These are phyloP conservation scores for Megalopta genalis DNA, from an alignment of 1,140 invertebrate species.

Conservation along the genomic window DNA sequence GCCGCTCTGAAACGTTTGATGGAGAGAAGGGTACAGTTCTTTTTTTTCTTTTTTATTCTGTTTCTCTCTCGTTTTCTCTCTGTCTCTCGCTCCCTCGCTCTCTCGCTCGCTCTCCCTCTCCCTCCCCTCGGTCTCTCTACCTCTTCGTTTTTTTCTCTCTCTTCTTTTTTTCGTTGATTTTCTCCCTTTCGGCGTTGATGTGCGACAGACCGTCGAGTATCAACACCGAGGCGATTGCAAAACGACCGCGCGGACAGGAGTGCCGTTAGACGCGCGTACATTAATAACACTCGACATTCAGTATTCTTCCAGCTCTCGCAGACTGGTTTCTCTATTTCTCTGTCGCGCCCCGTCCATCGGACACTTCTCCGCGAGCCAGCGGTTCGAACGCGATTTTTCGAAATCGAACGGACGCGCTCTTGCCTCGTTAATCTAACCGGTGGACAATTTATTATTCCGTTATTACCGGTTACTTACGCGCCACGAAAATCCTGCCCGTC, in stretches of 20 bases:
- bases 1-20: constrained; percentile 34
- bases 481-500: too few relatives aligned
- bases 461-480: too few relatives aligned
- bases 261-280: constrained; percentile 45
- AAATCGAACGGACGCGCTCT: not conserved
- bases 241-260: constrained; percentile 44
- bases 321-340: constrained; percentile 44
- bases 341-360: not conserved
- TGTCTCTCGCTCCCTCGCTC: not conserved
- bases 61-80: too few relatives aligned
- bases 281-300: constrained; percentile 52
- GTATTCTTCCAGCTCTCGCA: constrained; percentile 30
- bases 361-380: not conserved
- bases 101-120: too few relatives aligned
- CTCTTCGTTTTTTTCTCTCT: not conserved
- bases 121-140: not conserved
- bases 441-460: not conserved
- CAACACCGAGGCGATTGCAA: constrained; percentile 40
- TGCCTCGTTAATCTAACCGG: constrained; percentile 6
- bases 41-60: not conserved
- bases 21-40: constrained; percentile 36
- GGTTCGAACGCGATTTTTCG: constrained; percentile 11
- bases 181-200: constrained; percentile 22
- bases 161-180: not conserved
- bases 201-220: constrained; percentile 50